phyloP scores from a whole-genome alignment of 1,140 invertebrate species.

The Heliconius hermathena region DNA sequence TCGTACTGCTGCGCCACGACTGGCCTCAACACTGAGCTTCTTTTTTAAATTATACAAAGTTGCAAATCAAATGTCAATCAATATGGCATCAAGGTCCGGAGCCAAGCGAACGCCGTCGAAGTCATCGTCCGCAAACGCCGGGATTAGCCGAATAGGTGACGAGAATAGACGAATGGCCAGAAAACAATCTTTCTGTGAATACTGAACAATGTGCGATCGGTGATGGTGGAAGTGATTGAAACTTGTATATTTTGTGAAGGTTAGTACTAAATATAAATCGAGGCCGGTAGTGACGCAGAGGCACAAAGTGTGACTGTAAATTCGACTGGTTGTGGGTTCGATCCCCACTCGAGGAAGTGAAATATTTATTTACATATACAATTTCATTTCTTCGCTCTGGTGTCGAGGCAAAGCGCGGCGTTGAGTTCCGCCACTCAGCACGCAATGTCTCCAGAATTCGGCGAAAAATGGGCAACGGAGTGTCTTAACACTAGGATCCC shows the following conservation, averaged over 20 bases:
- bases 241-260: neutral
- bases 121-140: constrained; percentile 73
- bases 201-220: constrained; percentile 44
- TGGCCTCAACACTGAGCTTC: neutral
- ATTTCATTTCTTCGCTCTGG: too few species aligned
- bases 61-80: constrained; percentile 43
- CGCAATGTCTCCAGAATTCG: too few species aligned
- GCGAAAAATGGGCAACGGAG: too few species aligned
- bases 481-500: too few species aligned
- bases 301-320: too few species aligned
- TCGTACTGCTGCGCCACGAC: too few species aligned
- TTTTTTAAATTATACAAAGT: constrained; percentile 19
- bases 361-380: too few species aligned
- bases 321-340: too few species aligned
- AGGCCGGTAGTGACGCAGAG: too few species aligned
- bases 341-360: too few species aligned
- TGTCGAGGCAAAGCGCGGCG: too few species aligned
- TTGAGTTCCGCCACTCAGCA: too few species aligned
- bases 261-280: neutral
- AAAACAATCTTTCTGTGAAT: constrained; percentile 64
- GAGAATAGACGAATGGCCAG: constrained; percentile 72
- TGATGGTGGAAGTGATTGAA: constrained; percentile 29
- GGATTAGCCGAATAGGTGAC: constrained; percentile 70
- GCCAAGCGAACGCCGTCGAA: constrained; percentile 64
- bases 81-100: constrained; percentile 61